Evolutionary conservation across 2,113 vertebrate species (phyloP), one percentile per base, ranked within the genome.

Genomic region (Chlorodrepanis virens): DNA sequence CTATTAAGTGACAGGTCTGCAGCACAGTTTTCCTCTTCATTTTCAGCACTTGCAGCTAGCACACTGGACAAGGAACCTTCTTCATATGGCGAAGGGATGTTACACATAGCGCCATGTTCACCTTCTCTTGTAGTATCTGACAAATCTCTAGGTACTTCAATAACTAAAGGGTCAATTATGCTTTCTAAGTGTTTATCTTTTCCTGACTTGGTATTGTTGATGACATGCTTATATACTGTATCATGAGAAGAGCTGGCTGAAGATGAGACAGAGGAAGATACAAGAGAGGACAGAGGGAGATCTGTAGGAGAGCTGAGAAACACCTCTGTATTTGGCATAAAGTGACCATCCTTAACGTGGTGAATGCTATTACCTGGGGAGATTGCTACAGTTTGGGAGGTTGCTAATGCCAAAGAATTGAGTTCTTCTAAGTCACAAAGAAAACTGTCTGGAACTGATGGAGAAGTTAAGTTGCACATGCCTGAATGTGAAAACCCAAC

Each of bases 381-480:
- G 39, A 47, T 54, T 24, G 96, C 56, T 85, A 95, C 87, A 47
- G 96, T 74, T 1, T 95, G 96, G 14, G 96, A 91, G 59, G 92
- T 88, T 57, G 97, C 87, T 83, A 96, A 88, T 37, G 90, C 83
- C 42, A 97, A 95, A 69, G 96, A 80, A 67, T 52, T 60, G 40
- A 97, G 94, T 79, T 98, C 97, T 71, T 97, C 98, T 86, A 97
- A 94, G 93, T 97, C 95, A 70, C 97, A 95, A 94, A 97, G 79
- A 88, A 98, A 95, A 88, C 94, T 96, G 76, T 97, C 83, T 68
- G 98, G 98, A 91, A 98, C 97, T 71, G 97, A 97, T 67, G 98
- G 97, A 45, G 97, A 97, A 39, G 96, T 96, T 85, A 97, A 97
- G 14, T 96, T 60, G 75, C 96, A 90, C 50, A 91, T 90, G 87